Conservation (phyloP, 2,888 invertebrate genomes). For the Ptilodon capucinus region DNA sequence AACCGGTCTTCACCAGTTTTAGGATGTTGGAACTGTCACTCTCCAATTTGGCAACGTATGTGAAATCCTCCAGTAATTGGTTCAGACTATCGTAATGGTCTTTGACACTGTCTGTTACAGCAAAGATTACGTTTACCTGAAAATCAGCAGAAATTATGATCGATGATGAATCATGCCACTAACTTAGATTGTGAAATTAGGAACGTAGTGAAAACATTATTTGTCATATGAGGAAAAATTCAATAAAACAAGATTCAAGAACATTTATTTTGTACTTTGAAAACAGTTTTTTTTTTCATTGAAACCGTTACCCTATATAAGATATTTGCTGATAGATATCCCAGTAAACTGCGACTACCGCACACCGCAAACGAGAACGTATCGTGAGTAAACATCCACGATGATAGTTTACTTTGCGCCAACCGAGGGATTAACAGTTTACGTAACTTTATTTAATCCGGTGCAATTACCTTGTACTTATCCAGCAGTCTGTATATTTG, state of each 20-base stretch:
- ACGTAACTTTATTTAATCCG: constrained; percentile 22
- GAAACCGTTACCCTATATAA: background rate
- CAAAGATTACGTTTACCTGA: constrained; percentile 92
- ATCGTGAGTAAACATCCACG: constrained; percentile 4
- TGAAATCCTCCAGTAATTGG: constrained; percentile 86
- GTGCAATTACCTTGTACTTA: constrained; percentile 82
- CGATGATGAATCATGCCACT: too few species aligned
- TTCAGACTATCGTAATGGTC: constrained; percentile 87
- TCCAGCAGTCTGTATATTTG: constrained; percentile 87
- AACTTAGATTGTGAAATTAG: too few species aligned
- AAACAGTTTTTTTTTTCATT: too few species aligned
- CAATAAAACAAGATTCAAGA: too few species aligned
- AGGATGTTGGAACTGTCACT: constrained; percentile 94
- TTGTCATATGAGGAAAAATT: too few species aligned
- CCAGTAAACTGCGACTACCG: background rate
- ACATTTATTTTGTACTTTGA: too few species aligned
- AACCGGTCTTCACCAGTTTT: constrained; percentile 90
- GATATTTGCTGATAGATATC: background rate
- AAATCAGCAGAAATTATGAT: constrained; percentile 29
- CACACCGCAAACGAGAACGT: background rate
- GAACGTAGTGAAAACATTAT: too few species aligned
- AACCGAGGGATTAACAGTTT: constrained; percentile 18
- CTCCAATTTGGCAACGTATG: constrained; percentile 90
- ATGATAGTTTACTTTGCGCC: constrained; percentile 3
- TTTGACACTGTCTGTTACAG: constrained; percentile 88